Percentiles rank a stretch among this genome's conserved stretches.
Evolutionary conservation across 2,797 vertebrate species (phyloP).

Genomic region (Scyliorhinus canicula): DNA sequence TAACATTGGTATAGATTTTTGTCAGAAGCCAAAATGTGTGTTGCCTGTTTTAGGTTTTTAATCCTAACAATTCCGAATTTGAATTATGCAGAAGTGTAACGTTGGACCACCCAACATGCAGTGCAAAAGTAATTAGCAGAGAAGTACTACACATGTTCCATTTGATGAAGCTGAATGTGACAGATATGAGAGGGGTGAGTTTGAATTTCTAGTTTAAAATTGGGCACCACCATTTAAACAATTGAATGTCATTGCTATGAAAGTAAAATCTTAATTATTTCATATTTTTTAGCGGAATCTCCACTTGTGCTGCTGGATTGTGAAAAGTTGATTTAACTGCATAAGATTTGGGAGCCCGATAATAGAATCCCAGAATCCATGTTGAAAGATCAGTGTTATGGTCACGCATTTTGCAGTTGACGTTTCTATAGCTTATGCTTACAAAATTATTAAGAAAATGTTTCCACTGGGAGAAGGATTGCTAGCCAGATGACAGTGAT

Average conservation of each 20-base stretch:
- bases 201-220: conserved; percentile 13
- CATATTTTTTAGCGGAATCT: background rate
- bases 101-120: conserved; percentile 80
- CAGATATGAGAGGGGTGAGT: conserved; percentile 85
- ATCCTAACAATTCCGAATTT: background rate
- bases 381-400: background rate
- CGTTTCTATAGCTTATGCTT: background rate
- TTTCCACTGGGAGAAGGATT: too few species aligned
- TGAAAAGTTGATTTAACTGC: background rate
- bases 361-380: background rate
- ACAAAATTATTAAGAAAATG: too few species aligned
- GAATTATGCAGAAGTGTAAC: conserved; percentile 58
- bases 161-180: conserved; percentile 81
- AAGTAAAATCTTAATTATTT: background rate
- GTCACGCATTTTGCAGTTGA: background rate
- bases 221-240: background rate
- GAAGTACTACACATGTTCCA: conserved; percentile 85
- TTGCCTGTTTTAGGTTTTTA: background rate
- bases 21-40: background rate
- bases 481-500: too few species aligned
- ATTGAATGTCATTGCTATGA: background rate
- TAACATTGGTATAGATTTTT: background rate
- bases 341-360: background rate
- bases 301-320: background rate
- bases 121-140: conserved; percentile 74